phyloP scores from a whole-genome alignment of 2,113 vertebrate genomes.

The Notothenia coriiceps region DNA sequence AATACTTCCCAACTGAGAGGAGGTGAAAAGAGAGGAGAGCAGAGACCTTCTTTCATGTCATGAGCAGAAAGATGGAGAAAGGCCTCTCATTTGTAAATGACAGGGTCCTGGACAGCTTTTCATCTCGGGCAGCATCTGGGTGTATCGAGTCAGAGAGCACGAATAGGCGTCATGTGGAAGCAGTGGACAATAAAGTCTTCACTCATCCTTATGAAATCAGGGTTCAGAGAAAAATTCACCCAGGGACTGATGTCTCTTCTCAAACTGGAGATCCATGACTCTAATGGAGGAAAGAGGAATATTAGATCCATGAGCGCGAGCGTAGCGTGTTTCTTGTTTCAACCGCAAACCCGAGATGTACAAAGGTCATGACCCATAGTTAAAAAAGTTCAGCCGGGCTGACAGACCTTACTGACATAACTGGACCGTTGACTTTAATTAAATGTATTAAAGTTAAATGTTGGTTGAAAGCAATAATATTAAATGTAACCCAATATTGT shows the following conservation, averaged over 20 bases:
- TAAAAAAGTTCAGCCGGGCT: constrained; percentile 36
- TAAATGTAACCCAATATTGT: too few relatives aligned
- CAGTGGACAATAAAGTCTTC: constrained; percentile 32
- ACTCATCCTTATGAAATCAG: constrained; percentile 42
- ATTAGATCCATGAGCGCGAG: constrained; percentile 47
- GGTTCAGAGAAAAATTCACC: constrained; percentile 28
- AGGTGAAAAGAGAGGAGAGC: constrained; percentile 19
- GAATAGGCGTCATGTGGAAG: constrained; percentile 5
- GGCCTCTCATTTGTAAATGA: constrained; percentile 69
- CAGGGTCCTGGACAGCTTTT: constrained; percentile 64
- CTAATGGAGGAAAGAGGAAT: constrained; percentile 40
- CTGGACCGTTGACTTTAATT: too few relatives aligned
- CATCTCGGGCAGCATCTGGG: constrained; percentile 43
- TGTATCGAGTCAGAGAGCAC: constrained; percentile 36
- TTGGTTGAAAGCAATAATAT: too few relatives aligned
- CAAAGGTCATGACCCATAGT: constrained; percentile 49
- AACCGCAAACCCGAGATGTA: constrained; percentile 53
- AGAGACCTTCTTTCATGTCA: constrained; percentile 52
- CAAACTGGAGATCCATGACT: constrained; percentile 51
- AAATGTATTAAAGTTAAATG: too few relatives aligned
- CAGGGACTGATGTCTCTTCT: constrained; percentile 3
- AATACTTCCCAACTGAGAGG: constrained; percentile 45
- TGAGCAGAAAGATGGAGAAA: constrained; percentile 36
- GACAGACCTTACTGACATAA: background rate
- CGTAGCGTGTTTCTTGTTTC: constrained; percentile 27